Base-by-base conservation (phyloP, 2,888 invertebrate genomes). In the Ceramica pisi region DNA sequence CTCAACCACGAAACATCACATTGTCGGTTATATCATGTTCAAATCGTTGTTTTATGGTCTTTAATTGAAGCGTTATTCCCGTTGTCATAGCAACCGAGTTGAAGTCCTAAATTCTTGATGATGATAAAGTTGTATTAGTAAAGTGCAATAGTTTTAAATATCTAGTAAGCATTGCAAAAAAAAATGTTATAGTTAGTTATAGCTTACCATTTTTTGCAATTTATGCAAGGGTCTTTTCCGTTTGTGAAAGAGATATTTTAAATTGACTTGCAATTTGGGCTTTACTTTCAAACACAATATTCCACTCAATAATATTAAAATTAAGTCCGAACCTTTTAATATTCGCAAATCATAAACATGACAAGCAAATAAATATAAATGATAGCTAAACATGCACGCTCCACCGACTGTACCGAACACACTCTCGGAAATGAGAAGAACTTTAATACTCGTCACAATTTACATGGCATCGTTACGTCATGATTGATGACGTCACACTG, bases 381-480 rank as follows among this genome's bases (percentile, higher is more conserved):
- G 78, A 84, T 80, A 73, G 81, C 81, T 77, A 76, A 60, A 75
- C 75, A 78, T 63, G 35, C 63, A 72, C 61, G 75, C 80, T 75
- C 72, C 79, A 80, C 72, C 71, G 63, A 68, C 35, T 67, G n/a
- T 46, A 82, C 81, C 70, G 60, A 76, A 81, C 44, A 86, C 85
- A 90, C 91, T 92, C 88, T 87, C 87, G 84, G 81, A 90, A 89
- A 92, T 92, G 88, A 89, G 87, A 84, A 87, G 84, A 89, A 88
- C 78, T 88, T 89, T 88, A 89, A 91, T 90, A 90, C 87, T 86
- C 84, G 78, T 75, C 80, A 67, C 74, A 90, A 92, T 93, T 92
- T 93, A 91, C 93, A 92, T 93, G 85, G 85, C 83, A 91, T 92
- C 92, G 91, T 93, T 93, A 92, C 86, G 78, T 69, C 81, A 87